These are phyloP conservation scores for Morus bassanus DNA, from an alignment of 2,797 vertebrate genomes.

Conservation along the genomic window DNA sequence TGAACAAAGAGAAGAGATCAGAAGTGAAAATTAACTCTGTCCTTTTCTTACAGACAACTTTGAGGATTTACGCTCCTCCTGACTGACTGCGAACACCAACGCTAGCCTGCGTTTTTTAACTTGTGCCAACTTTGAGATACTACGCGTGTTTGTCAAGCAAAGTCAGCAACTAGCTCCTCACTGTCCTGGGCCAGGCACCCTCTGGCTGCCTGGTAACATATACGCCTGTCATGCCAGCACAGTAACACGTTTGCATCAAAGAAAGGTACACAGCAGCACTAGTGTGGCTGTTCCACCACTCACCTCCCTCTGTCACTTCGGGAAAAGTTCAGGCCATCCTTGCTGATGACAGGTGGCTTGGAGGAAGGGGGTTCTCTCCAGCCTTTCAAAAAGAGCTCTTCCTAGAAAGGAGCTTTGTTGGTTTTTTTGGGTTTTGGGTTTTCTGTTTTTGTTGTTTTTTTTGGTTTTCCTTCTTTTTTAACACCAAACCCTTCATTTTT, in stretches of 20 bases:
- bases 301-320: accelerated
- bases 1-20: neutral
- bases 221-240: neutral
- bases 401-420: neutral
- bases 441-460: no score
- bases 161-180: accelerated
- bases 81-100: neutral
- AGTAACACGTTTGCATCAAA: accelerated
- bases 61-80: neutral
- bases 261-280: neutral
- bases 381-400: neutral
- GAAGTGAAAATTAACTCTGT: neutral
- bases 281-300: accelerated
- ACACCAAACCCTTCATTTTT: neutral
- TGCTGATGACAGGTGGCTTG: neutral
- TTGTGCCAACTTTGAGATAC: neutral
- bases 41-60: neutral
- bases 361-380: neutral
- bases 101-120: neutral
- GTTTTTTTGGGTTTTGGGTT: neutral
- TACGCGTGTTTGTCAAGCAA: accelerated
- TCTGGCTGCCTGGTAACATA: neutral
- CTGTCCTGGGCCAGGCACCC: neutral
- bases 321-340: neutral
- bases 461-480: neutral